Evolutionary conservation across 2,888 invertebrate genomes (phyloP), one percentile per base, ranked within the genome.

Genomic region (Exephanes ischioxanthus): DNA sequence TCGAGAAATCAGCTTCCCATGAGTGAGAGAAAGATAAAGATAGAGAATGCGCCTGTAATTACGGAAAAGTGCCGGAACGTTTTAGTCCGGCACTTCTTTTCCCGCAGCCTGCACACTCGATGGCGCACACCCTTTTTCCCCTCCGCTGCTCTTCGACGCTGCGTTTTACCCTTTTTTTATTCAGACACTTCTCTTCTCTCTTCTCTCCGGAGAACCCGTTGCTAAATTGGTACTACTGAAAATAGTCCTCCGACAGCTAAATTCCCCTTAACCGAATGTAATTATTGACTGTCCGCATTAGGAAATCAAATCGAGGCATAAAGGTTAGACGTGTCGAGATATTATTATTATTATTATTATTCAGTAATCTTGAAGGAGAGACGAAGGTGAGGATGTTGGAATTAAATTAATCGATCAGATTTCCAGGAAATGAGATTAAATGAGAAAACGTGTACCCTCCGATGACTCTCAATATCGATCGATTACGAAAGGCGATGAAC

Each of bases 31-130:
- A 11, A 22, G 22, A 11, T 3, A 26, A 58, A 11, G 58, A 58
- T 3, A 58, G 58, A 26, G 58, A 58, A 26, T 11, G 58, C 26
- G 58, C 22, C 58, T 14, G 58, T 58, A 26, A 58, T 58, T 58
- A 58, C 58, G 58, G 22, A 58, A 58, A 58, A 58, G 58, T 58
- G 26, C 58, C 58, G 58, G 58, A 58, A 58, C 58, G 58, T 58
- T 58, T 58, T 58, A 58, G 58, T 22, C 58, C 58, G 58, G 22
- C 22, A 58, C 58, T 58, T 58, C 58, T 58, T 58, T 58, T 55
- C 58, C 58, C 58, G 58, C 58, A 58, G 58, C 26, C 26, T 58
- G 58, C 58, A 58, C 58, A 58, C 58, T 58, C 58, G 58, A 58
- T 58, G 22, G 58, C 58, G 58, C 58, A 3, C 58, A 58, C 58